Conservation (phyloP, 1,140 invertebrate species). For the Meloidogyne floridensis region DNA sequence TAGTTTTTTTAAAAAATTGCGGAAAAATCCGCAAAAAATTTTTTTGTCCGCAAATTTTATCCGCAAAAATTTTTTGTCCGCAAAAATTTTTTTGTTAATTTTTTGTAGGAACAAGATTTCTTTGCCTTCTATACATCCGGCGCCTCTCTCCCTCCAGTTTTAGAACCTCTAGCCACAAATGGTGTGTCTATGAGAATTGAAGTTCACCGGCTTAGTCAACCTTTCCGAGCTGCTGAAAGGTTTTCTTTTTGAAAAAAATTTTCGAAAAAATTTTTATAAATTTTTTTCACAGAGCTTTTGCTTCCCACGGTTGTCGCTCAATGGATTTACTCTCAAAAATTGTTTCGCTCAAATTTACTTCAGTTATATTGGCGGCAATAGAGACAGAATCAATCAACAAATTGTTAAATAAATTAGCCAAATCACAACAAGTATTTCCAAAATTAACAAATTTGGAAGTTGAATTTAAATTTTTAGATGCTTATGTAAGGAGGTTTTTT, state of each 20-base stretch:
- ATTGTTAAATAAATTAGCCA: background rate
- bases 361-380: background rate
- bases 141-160: background rate
- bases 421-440: background rate
- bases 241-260: background rate
- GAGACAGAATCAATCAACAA: background rate
- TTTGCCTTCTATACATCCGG: background rate
- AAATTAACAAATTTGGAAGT: background rate
- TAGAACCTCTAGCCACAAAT: background rate
- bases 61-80: too few relatives aligned
- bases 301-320: background rate
- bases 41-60: too few relatives aligned
- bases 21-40: too few relatives aligned
- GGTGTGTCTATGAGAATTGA: background rate
- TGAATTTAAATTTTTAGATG: background rate
- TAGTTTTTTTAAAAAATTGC: too few relatives aligned
- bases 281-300: background rate
- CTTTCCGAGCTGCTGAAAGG: background rate
- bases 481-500: background rate
- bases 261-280: background rate
- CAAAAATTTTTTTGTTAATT: background rate
- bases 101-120: background rate
- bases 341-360: slow-evolving; percentile 4
- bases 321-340: background rate
- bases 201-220: background rate